These are phyloP conservation scores for Bettongia penicillata DNA, from an alignment of 2,113 vertebrate genomes.

Conservation along the genomic window DNA sequence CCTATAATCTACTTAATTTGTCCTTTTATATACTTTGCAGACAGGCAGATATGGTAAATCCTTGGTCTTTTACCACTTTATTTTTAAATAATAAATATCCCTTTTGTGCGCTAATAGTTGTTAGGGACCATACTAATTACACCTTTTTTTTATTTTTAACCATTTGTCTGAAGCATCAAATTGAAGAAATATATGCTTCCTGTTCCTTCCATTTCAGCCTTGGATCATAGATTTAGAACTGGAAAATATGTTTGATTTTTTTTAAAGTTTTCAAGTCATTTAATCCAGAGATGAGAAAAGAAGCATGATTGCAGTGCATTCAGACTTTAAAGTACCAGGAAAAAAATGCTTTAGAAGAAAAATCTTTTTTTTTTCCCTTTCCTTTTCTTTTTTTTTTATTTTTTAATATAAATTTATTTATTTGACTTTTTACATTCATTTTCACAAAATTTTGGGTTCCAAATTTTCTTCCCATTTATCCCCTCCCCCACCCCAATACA, in stretches of 20 bases:
- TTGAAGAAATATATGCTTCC: neutral
- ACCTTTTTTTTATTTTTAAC: neutral
- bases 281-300: constrained; percentile 65
- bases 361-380: too few relatives aligned
- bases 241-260: neutral
- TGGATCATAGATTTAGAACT: neutral
- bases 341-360: constrained; percentile 68
- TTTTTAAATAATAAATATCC: neutral
- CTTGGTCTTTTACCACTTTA: neutral
- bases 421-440: too few relatives aligned
- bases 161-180: neutral
- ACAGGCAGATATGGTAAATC: neutral
- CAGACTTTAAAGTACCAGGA: constrained; percentile 73
- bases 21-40: neutral
- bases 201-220: neutral
- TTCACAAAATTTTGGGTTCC: too few relatives aligned
- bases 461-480: too few relatives aligned
- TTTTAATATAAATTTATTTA: too few relatives aligned
- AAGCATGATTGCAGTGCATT: constrained; percentile 59
- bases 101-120: neutral
- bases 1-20: neutral
- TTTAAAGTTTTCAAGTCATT: constrained; percentile 43
- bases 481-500: too few relatives aligned
- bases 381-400: too few relatives aligned
- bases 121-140: neutral